Percentiles rank a stretch among this genome's conserved stretches.
Evolutionary conservation across 1,140 invertebrate genomes (phyloP).

Genomic region (Pseudomyrmex gracilis): DNA sequence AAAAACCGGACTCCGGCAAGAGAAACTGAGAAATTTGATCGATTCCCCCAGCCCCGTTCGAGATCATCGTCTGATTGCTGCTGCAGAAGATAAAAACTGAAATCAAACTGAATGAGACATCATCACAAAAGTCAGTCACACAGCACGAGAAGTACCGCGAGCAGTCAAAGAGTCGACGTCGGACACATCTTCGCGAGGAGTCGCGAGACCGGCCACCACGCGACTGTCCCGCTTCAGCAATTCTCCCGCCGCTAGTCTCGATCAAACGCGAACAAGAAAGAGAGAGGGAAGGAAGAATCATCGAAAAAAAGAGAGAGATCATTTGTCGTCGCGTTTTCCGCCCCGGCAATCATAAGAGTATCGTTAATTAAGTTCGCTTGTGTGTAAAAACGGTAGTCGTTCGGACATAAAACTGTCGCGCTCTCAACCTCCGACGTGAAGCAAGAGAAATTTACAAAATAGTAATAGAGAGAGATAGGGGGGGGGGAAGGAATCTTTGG

Average conservation of each 20-base stretch:
- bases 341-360: constrained; percentile 10
- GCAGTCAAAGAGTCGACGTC: not conserved
- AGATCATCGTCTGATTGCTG: not conserved
- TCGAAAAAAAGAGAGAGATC: not conserved
- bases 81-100: not conserved
- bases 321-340: not conserved
- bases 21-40: not conserved
- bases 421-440: not conserved
- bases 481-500: not conserved
- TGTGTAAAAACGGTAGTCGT: constrained; percentile 57
- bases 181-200: constrained; percentile 34
- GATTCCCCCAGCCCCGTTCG: not conserved
- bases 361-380: constrained; percentile 32
- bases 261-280: constrained; percentile 40
- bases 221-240: not conserved
- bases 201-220: constrained; percentile 36
- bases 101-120: constrained; percentile 39
- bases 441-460: constrained; percentile 13
- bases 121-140: not conserved
- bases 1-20: not conserved
- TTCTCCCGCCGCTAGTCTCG: constrained; percentile 13
- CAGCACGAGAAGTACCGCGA: constrained; percentile 2
- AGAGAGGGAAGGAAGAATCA: not conserved
- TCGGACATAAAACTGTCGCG: constrained; percentile 54
- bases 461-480: not conserved